These are phyloP conservation scores for Boloria selene DNA, from an alignment of 2,888 invertebrate genomes.

Conservation along the genomic window DNA sequence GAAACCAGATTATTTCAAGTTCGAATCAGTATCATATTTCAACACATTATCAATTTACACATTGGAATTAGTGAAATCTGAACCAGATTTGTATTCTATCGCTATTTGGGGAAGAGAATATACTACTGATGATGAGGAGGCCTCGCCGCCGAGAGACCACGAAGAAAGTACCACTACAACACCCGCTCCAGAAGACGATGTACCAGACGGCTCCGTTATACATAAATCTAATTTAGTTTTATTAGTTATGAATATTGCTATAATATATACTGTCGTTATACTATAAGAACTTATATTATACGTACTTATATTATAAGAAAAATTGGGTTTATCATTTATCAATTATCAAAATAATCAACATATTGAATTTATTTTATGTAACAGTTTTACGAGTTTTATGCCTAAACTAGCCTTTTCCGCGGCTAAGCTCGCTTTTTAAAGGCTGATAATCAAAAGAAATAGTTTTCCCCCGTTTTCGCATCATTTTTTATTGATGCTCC, in stretches of 20 bases:
- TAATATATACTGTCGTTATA: neutral
- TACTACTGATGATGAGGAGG: constrained; percentile 62
- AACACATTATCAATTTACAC: constrained; percentile 46
- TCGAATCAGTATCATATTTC: constrained; percentile 41
- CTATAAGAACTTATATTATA: no score
- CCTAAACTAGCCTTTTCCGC: no score
- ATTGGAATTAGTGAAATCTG: constrained; percentile 48
- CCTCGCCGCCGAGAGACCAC: constrained; percentile 48
- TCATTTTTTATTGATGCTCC: no score
- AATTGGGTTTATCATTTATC: neutral
- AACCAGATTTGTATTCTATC: constrained; percentile 71
- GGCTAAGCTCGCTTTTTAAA: no score
- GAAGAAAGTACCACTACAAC: constrained; percentile 8
- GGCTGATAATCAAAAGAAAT: no score
- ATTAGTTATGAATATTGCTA: constrained; percentile 6
- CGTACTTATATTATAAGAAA: neutral
- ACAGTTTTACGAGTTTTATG: no score
- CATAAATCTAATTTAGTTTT: constrained; percentile 17
- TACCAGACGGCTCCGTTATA: constrained; percentile 3
- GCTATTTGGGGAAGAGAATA: constrained; percentile 80
- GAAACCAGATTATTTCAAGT: constrained; percentile 57
- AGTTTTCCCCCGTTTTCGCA: no score
- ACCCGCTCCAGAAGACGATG: neutral
- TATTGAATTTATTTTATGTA: neutral
- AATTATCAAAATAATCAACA: neutral